These are phyloP conservation scores for Leucoraja erinaceus DNA, from an alignment of 2,113 vertebrate genomes.

Conservation along the genomic window DNA sequence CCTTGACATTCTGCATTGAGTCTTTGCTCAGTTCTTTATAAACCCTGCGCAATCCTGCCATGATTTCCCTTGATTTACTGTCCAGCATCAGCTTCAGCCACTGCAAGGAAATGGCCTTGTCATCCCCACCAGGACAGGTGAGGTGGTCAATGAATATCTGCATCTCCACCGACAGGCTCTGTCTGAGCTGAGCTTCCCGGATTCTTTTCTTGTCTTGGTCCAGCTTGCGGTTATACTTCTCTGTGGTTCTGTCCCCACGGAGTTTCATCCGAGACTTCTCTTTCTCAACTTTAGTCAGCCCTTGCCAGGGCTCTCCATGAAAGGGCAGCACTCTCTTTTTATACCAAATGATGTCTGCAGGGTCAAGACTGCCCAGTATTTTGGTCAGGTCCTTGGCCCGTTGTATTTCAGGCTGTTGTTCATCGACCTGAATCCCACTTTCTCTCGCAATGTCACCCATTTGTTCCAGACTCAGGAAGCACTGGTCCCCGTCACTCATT, in stretches of 20 bases:
- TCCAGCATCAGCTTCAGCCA: conserved; percentile 59
- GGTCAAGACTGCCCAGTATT: neutral
- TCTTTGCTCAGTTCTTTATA: conserved; percentile 39
- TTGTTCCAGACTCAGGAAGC: neutral
- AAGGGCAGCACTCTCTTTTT: conserved; percentile 51
- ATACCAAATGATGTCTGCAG: conserved; percentile 42
- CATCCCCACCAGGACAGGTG: conserved; percentile 44
- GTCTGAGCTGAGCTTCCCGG: conserved; percentile 42
- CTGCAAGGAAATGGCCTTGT: conserved; percentile 56
- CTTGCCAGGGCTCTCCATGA: conserved; percentile 51
- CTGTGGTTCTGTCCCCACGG: neutral
- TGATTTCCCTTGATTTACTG: conserved; percentile 42
- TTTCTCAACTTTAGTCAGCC: conserved; percentile 51
- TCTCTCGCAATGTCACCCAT: neutral
- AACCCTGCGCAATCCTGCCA: conserved; percentile 42
- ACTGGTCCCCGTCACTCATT: neutral
- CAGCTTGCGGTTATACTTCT: conserved; percentile 41
- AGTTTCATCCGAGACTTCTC: conserved; percentile 46
- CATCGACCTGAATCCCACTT: neutral
- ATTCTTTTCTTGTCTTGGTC: conserved; percentile 48
- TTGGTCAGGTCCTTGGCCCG: neutral
- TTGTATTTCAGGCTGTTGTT: neutral
- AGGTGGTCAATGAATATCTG: conserved; percentile 51
- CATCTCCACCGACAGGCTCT: conserved; percentile 54
- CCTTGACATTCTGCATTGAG: conserved; percentile 37